Evolutionary conservation across 2,797 vertebrate genomes (phyloP).

Genomic region (Dermochelys coriacea): DNA sequence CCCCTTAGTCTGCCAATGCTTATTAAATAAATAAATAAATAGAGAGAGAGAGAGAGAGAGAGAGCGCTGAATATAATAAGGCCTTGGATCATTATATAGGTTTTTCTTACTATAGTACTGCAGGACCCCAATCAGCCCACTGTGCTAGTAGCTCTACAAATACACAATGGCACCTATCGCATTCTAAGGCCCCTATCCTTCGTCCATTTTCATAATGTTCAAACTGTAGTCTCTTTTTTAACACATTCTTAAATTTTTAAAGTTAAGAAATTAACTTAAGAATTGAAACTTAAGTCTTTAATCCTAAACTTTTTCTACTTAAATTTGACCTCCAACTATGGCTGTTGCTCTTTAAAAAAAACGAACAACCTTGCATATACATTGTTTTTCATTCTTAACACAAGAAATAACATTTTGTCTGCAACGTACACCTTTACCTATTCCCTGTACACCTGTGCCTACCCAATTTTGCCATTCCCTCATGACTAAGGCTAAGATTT

Average conservation of each 20-base stretch:
- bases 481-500: too few relatives aligned
- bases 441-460: too few relatives aligned
- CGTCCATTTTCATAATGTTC: not conserved
- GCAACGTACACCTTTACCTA: too few relatives aligned
- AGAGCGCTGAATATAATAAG: not conserved
- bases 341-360: too few relatives aligned
- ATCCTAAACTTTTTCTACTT: not conserved
- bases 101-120: not conserved
- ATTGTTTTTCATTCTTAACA: too few relatives aligned
- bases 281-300: not conserved
- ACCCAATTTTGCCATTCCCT: too few relatives aligned
- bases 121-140: not conserved
- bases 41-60: too few relatives aligned
- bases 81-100: not conserved
- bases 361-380: too few relatives aligned
- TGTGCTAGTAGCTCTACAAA: not conserved
- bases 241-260: not conserved
- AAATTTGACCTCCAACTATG: not conserved
- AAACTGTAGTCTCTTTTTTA: not conserved
- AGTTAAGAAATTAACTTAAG: too few relatives aligned
- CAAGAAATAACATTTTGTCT: too few relatives aligned
- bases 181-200: not conserved
- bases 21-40: not conserved
- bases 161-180: constrained; percentile 24
- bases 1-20: not conserved